Conservation (phyloP, 1,140 invertebrate genomes). For the Leptinotarsa undecemlineata region DNA sequence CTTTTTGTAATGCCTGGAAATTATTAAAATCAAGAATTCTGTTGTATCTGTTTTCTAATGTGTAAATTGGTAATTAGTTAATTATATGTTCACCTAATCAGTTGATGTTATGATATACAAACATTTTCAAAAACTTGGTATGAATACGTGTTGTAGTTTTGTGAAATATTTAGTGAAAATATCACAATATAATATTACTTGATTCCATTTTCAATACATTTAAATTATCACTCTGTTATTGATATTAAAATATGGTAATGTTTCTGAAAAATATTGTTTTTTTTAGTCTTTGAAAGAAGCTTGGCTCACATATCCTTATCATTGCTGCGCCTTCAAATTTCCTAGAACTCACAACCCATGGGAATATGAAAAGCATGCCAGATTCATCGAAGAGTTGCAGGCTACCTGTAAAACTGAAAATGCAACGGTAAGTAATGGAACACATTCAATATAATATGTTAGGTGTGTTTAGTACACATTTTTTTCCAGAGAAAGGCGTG, state of each 20-base stretch:
- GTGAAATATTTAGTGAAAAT: neutral
- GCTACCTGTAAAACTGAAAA: conserved; percentile 36
- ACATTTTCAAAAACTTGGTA: neutral
- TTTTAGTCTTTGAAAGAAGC: conserved; percentile 60
- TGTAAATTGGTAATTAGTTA: too few species aligned
- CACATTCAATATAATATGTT: neutral
- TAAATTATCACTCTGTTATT: too few species aligned
- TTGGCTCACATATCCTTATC: conserved; percentile 81
- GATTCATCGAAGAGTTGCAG: conserved; percentile 58
- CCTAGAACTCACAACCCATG: conserved; percentile 75
- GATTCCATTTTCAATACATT: too few species aligned
- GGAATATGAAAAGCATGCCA: conserved; percentile 63
- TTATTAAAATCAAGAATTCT: too few species aligned
- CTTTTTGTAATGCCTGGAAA: too few species aligned
- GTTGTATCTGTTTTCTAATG: too few species aligned
- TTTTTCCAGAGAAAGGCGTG: neutral
- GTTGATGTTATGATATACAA: too few species aligned
- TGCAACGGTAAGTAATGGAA: conserved; percentile 13
- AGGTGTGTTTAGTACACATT: neutral
- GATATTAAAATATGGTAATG: too few species aligned
- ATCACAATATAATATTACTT: too few species aligned
- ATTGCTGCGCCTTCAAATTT: conserved; percentile 86
- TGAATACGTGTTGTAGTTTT: neutral
- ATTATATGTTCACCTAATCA: too few species aligned
- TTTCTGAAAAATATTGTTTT: neutral